These are phyloP conservation scores for Lochmaea capreae DNA, from an alignment of 2,888 invertebrate species.

Conservation along the genomic window DNA sequence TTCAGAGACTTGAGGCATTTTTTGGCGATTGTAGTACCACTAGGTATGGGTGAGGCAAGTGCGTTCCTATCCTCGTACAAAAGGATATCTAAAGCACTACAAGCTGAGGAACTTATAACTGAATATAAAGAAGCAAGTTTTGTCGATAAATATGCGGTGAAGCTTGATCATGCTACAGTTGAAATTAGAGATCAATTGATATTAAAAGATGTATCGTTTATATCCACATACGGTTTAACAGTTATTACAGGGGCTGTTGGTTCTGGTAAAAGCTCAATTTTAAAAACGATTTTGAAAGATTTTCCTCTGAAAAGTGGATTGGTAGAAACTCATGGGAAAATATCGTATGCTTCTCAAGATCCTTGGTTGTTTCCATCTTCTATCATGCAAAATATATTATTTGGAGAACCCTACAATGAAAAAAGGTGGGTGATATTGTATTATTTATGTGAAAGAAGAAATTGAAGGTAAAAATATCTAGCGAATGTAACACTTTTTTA, in stretches of 20 bases:
- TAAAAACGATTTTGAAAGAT: conserved; percentile 65
- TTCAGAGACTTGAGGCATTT: conserved; percentile 87
- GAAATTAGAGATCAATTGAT: conserved; percentile 56
- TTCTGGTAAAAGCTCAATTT: conserved; percentile 70
- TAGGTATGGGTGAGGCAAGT: conserved; percentile 82
- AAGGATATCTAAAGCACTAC: conserved; percentile 72
- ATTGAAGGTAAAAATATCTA: no score
- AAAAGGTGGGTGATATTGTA: conserved; percentile 22
- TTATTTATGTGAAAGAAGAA: no score
- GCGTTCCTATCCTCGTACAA: conserved; percentile 81
- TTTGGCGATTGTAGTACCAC: conserved; percentile 90
- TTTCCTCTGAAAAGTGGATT: conserved; percentile 61
- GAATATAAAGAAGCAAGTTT: conserved; percentile 33
- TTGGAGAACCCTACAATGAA: conserved; percentile 39
- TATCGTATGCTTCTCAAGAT: conserved; percentile 72
- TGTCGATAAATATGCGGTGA: conserved; percentile 49
- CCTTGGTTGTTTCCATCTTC: conserved; percentile 73
- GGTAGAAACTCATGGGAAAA: conserved; percentile 65
- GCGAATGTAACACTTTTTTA: conserved; percentile 28
- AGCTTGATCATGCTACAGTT: conserved; percentile 48
- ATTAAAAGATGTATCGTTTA: conserved; percentile 61
- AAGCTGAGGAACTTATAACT: conserved; percentile 78
- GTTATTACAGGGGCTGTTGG: conserved; percentile 76
- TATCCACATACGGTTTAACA: conserved; percentile 58
- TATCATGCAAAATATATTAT: conserved; percentile 79